Base-by-base conservation (phyloP, 2,797 vertebrate genomes). In the Neomorphus geoffroyi region DNA sequence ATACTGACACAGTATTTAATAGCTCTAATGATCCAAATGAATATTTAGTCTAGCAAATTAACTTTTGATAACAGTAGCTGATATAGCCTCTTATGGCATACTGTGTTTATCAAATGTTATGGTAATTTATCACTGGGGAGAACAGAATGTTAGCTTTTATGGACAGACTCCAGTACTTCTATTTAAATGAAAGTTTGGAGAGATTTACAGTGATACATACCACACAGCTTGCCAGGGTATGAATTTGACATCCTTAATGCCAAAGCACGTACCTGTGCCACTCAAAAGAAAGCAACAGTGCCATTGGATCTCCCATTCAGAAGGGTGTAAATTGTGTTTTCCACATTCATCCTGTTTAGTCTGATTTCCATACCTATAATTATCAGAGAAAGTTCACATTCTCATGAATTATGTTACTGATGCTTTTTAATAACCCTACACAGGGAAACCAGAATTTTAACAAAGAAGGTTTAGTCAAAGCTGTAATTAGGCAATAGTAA, bases 31-130 rank as follows among this genome's bases (percentile, higher is more conserved):
- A 94, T 92, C 66, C 75, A 96, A 86, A 94, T 93, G 94, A 95
- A 94, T 96, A 96, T 89, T 94, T 94, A 92, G 92, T 79, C 90
- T 80, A 88, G 86, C 93, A 95, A 94, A 93, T 94, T 94, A 94
- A 93, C 77, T 96, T 97, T 94, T 93, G 84, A 91, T 94, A 92
- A 82, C 78, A 66, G 88, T 19, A 33, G 57, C 48, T 80, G 64
- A 94, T 95, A 92, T 80, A 67, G 30, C 27, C 74, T 94, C 91
- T 92, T 85, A 93, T 27, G 33, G 62, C 77, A 90, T 62, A 93
- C 28, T 75, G 60, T 88, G 83, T 94, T 96, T 94, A 96, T 95
- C 78, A 94, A 77, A 90, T 73, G 73, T 83, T 95, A 86, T 0
- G 10, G 70, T 65, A 91, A 95, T 92, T 93, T 93, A 88, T 88